These are phyloP conservation scores for Andrena camellia DNA, from an alignment of 2,888 invertebrate genomes.

Conservation along the genomic window DNA sequence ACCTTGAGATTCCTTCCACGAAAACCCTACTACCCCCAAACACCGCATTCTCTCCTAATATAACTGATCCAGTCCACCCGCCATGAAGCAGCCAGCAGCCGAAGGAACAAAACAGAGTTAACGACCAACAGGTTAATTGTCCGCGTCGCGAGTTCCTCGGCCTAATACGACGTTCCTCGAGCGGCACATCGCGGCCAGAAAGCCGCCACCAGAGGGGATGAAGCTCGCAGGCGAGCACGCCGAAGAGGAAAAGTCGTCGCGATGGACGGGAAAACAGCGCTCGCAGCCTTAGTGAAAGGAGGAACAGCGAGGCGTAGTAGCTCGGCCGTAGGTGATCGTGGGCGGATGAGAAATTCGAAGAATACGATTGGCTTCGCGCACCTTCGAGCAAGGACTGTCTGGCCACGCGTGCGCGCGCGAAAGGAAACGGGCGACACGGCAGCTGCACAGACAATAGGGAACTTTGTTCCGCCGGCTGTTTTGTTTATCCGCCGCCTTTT, in stretches of 20 bases:
- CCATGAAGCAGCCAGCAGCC: not conserved
- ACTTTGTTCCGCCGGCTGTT: constrained; percentile 20
- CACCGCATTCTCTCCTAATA: too few species aligned
- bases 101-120: not conserved
- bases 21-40: too few species aligned
- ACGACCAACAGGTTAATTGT: constrained; percentile 13
- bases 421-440: constrained; percentile 48
- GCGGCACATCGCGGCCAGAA: constrained; percentile 1
- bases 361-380: constrained; percentile 6
- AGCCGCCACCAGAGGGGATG: not conserved
- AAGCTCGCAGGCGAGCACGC: not conserved
- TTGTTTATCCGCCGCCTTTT: constrained; percentile 9
- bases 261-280: constrained; percentile 17
- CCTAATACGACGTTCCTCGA: not conserved
- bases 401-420: constrained; percentile 19
- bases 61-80: not conserved
- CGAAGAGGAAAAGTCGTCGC: constrained; percentile 36
- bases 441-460: constrained; percentile 46
- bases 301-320: not conserved
- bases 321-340: not conserved
- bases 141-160: not conserved
- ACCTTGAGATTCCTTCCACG: too few species aligned
- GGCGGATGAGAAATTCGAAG: constrained; percentile 19
- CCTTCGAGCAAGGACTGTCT: not conserved
- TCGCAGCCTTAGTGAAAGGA: not conserved